These are phyloP conservation scores for Stenopsyche tienmushanensis DNA, from an alignment of 1,140 invertebrate genomes.

Conservation along the genomic window DNA sequence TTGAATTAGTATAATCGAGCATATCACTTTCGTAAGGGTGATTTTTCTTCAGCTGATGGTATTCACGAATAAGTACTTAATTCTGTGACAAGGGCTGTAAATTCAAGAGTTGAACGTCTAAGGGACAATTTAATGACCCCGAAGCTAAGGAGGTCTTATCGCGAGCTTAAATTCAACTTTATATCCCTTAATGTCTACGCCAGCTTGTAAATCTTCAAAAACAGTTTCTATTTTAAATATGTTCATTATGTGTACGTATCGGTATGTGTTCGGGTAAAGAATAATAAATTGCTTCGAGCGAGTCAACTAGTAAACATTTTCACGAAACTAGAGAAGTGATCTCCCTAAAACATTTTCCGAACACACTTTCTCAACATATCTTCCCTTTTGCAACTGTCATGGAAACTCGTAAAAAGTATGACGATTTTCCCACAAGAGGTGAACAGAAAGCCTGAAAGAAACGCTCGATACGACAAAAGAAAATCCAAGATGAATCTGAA, in stretches of 20 bases:
- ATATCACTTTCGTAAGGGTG: not conserved
- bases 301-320: not conserved
- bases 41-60: not conserved
- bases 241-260: not conserved
- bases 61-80: not conserved
- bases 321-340: not conserved
- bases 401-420: not conserved
- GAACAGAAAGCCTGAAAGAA: no score
- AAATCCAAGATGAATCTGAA: no score
- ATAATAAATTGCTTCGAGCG: not conserved
- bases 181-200: not conserved
- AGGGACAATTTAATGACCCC: not conserved
- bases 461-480: no score
- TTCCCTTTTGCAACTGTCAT: not conserved
- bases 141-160: not conserved
- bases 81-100: not conserved
- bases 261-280: not conserved
- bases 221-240: not conserved
- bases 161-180: not conserved
- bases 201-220: not conserved
- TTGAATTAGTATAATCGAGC: not conserved
- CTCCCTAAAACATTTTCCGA: not conserved
- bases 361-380: not conserved
- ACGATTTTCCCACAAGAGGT: not conserved
- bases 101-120: not conserved